A percentile compares a stretch with the other conserved stretches of the same genome.
phyloP scores from a whole-genome alignment of 2,797 vertebrate genomes.

The Myotis myotis region DNA sequence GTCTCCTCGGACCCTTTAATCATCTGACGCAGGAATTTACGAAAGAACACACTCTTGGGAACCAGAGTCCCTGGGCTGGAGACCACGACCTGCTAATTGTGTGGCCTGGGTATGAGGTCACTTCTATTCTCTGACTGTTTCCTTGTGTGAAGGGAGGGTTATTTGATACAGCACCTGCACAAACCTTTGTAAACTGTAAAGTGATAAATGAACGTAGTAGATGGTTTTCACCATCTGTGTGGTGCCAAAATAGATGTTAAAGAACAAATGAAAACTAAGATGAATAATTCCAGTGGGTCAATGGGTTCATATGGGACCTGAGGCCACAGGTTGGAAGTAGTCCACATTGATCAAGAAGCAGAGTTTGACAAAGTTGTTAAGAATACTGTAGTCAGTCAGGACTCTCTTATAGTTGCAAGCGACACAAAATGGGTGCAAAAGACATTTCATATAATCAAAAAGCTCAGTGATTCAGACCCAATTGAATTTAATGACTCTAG shows the following conservation, averaged over 20 bases:
- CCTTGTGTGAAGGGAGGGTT: not conserved
- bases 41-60: not conserved
- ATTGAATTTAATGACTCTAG: not conserved
- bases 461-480: not conserved
- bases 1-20: not conserved
- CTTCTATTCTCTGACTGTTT: conserved; percentile 16
- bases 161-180: not conserved
- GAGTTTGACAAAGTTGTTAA: not conserved
- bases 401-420: not conserved
- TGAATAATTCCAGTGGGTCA: not conserved
- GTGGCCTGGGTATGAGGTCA: not conserved
- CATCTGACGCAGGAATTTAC: not conserved
- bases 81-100: not conserved
- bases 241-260: not conserved
- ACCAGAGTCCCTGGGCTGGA: not conserved
- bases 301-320: not conserved
- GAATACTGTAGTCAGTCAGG: not conserved
- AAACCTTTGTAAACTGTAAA: not conserved
- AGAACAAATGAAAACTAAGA: not conserved
- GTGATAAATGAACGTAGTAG: not conserved
- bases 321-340: not conserved
- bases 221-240: not conserved
- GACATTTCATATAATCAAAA: not conserved
- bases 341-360: not conserved
- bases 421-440: not conserved